These are phyloP conservation scores for Vultur gryphus DNA, from an alignment of 2,797 vertebrate species.

Conservation along the genomic window DNA sequence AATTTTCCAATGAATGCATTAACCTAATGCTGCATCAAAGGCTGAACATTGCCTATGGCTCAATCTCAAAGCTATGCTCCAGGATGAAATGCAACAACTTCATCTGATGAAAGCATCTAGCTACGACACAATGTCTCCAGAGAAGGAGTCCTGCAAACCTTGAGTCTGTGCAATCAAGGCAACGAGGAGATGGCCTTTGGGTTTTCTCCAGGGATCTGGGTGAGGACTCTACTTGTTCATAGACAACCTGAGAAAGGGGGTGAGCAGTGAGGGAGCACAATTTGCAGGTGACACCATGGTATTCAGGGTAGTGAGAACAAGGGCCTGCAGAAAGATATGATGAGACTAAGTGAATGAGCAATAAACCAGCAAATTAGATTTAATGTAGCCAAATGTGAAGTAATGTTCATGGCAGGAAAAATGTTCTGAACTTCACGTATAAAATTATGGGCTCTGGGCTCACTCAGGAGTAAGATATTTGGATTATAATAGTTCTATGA, in stretches of 20 bases:
- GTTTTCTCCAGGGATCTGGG: neutral
- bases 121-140: neutral
- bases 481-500: neutral
- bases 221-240: neutral
- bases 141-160: neutral
- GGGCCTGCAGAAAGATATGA: neutral
- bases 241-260: neutral
- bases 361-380: constrained; percentile 46
- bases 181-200: neutral
- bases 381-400: constrained; percentile 26
- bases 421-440: neutral
- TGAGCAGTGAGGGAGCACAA: neutral
- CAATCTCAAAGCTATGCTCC: neutral
- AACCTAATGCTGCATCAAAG: neutral
- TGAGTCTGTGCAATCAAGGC: neutral
- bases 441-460: constrained; percentile 24
- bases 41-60: neutral
- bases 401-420: constrained; percentile 5
- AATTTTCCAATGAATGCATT: neutral
- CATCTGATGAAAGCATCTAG: neutral
- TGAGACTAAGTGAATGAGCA: constrained; percentile 9
- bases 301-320: neutral
- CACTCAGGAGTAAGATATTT: constrained; percentile 15
- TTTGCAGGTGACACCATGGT: neutral
- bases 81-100: neutral